A percentile compares a stretch with the other conserved stretches of the same genome.
phyloP scores from a whole-genome alignment of 2,797 vertebrate species.

The Hipposideros larvatus region DNA sequence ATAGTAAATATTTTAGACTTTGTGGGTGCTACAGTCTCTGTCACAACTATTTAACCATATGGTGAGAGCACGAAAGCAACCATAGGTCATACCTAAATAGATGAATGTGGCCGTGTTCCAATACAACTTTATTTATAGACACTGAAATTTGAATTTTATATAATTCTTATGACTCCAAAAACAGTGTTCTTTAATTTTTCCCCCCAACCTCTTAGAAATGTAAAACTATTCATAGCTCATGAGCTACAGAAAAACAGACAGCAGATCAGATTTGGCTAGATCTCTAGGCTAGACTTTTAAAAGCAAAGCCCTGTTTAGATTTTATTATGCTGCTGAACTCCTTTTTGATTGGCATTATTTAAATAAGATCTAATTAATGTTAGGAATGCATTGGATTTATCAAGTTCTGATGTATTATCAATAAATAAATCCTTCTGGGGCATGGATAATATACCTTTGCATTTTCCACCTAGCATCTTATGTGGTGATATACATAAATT shows the following conservation, averaged over 20 bases:
- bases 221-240: not conserved
- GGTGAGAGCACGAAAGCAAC: not conserved
- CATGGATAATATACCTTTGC: not conserved
- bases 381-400: not conserved
- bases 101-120: not conserved
- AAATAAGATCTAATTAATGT: slow-evolving; percentile 30
- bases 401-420: not conserved
- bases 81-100: not conserved
- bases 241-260: not conserved
- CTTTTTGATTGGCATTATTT: slow-evolving; percentile 22
- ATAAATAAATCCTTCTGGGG: slow-evolving; percentile 40
- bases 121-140: not conserved
- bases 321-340: not conserved
- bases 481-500: not conserved
- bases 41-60: not conserved
- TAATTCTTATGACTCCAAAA: not conserved
- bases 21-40: not conserved
- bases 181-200: not conserved
- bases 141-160: not conserved
- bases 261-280: not conserved
- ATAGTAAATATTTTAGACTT: not conserved
- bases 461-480: not conserved
- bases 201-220: not conserved
- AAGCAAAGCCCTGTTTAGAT: slow-evolving; percentile 3
- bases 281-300: not conserved